These are phyloP conservation scores for Dolichallabes microphthalmus DNA, from an alignment of 2,113 vertebrate species.

Conservation along the genomic window DNA sequence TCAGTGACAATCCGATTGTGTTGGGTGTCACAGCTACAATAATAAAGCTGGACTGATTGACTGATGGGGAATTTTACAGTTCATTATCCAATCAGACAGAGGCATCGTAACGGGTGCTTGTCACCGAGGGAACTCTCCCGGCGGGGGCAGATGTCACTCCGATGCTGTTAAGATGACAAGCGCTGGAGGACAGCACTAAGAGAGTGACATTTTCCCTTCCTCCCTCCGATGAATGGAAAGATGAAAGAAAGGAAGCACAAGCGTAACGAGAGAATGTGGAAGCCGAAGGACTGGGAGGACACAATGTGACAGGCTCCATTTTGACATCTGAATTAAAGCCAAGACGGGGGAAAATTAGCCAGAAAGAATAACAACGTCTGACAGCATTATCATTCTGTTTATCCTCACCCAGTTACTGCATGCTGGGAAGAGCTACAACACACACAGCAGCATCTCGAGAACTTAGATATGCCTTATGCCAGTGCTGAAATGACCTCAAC, in stretches of 20 bases:
- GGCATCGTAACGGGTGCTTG: slow-evolving; percentile 49
- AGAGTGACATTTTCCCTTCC: slow-evolving; percentile 61
- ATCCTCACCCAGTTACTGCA: slow-evolving; percentile 47
- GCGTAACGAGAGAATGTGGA: slow-evolving; percentile 51
- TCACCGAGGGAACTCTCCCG: slow-evolving; percentile 55
- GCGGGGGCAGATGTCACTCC: slow-evolving; percentile 60
- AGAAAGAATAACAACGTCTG: slow-evolving; percentile 54
- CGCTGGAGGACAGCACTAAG: slow-evolving; percentile 54
- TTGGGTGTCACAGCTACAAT: slow-evolving; percentile 56
- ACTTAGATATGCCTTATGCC: slow-evolving; percentile 23
- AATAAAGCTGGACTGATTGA: slow-evolving; percentile 58
- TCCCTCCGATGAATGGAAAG: slow-evolving; percentile 57
- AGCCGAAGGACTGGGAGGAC: slow-evolving; percentile 50
- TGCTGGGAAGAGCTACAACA: slow-evolving; percentile 36
- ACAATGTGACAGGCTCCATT: slow-evolving; percentile 55
- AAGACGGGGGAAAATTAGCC: slow-evolving; percentile 53
- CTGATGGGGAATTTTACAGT: slow-evolving; percentile 56
- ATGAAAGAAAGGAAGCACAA: slow-evolving; percentile 54
- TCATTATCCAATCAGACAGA: slow-evolving; percentile 55
- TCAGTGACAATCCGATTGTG: slow-evolving; percentile 59
- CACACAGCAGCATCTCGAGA: slow-evolving; percentile 26
- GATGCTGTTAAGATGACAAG: slow-evolving; percentile 60
- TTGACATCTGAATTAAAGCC: slow-evolving; percentile 62
- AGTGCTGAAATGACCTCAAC: slow-evolving; percentile 26
- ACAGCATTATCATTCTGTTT: slow-evolving; percentile 55